phyloP scores from a whole-genome alignment of 2,113 vertebrate genomes.

The Blennius ocellaris region DNA sequence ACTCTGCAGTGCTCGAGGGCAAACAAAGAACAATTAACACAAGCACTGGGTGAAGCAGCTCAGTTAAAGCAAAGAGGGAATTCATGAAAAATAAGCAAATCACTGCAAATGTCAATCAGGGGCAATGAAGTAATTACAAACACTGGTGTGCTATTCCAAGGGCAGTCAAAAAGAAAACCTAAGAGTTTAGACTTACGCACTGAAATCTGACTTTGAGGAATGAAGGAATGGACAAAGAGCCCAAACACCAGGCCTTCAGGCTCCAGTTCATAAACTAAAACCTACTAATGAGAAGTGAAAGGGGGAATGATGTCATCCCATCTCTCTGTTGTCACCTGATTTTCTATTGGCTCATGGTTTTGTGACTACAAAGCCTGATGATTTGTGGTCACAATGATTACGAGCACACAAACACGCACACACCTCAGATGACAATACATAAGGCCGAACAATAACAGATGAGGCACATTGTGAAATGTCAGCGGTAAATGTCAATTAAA shows the following conservation, averaged over 20 bases:
- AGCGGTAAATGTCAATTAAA: conserved; percentile 93
- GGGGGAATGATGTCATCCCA: conserved; percentile 71
- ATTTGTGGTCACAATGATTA: conserved; percentile 45
- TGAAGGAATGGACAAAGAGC: conserved; percentile 62
- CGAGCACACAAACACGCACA: conserved; percentile 37
- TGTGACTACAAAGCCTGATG: conserved; percentile 67
- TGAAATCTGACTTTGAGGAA: conserved; percentile 62
- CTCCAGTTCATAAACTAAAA: conserved; percentile 44
- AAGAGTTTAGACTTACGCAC: conserved; percentile 60
- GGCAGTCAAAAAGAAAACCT: conserved; percentile 59
- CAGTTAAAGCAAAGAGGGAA: conserved; percentile 73
- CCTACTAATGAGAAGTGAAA: conserved; percentile 66
- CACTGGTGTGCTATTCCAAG: conserved; percentile 59
- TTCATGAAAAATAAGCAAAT: conserved; percentile 83
- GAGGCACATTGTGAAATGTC: conserved; percentile 86
- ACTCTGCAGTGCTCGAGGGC: conserved; percentile 69
- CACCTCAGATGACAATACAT: conserved; percentile 17
- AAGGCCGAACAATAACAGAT: conserved; percentile 74
- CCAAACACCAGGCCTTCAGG: conserved; percentile 57
- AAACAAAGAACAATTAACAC: conserved; percentile 81
- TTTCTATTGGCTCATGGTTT: conserved; percentile 67
- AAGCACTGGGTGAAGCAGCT: conserved; percentile 67
- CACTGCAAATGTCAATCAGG: conserved; percentile 80
- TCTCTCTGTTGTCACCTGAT: conserved; percentile 57
- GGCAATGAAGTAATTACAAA: conserved; percentile 74